Base-by-base conservation (phyloP, 2,888 invertebrate genomes). In the Crepidodera aurea region DNA sequence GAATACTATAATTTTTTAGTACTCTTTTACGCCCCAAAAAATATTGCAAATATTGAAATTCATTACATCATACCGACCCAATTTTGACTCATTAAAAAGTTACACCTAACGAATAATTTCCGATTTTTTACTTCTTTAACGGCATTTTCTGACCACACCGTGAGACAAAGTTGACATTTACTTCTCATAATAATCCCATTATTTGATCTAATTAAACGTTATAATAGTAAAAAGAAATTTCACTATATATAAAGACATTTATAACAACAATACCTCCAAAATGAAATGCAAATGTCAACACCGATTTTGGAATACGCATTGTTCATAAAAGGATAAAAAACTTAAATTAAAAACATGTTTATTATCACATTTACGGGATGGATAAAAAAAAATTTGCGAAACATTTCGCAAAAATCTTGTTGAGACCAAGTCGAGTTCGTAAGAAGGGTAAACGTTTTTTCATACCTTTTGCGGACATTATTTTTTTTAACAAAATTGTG, bases 321-420 rank as follows among this genome's bases (percentile, higher is more conserved):
- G 46, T 37, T 72, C 69, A 73, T 71, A 76, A 77, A 73, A 72
- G 72, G 72, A 73, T 71, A 73, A 71, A 69, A 69, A 67, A 66
- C 42, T 55, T 73, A 72, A 75, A 77, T 78, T 77, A 78, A 78
- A 78, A 78, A 79, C 77, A 78, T 79, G 77, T 79, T 78, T 79
- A 79, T 79, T 80, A 79, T 79, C 80, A 80, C 79, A 80, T 77
- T 77, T 79, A 77, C 77, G 78, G 76, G 65, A 67, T 68, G 48
- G 48, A 48, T n/a, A 37, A 16, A 39, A 16, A 12, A 39, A 60
- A 67, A 61, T 65, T 50, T 61, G 62, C 63, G 62, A 62, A 55
- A 63, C 64, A 66, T 53, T 61, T 63, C 60, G 63, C 65, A 60
- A 60, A 64, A 60, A 37, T 37, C 3, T 56, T 63, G 59, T 55